A percentile compares a stretch with the other conserved stretches of the same genome.
These are phyloP conservation scores for Calameuta idolon DNA, from an alignment of 2,888 invertebrate species.

Conservation along the genomic window DNA sequence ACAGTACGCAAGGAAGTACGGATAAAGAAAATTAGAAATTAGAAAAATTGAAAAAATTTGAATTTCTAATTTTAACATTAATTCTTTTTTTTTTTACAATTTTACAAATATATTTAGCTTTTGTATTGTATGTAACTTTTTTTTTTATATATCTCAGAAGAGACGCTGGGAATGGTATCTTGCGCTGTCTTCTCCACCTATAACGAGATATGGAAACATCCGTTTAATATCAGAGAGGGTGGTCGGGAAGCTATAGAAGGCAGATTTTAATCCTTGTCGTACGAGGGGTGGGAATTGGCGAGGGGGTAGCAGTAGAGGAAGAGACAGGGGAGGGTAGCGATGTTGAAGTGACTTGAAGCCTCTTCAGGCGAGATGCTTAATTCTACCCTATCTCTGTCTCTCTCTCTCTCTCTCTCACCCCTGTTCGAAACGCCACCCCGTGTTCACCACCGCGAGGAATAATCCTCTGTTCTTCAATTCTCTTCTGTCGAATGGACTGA, in stretches of 20 bases:
- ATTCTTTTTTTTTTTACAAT: too few species aligned
- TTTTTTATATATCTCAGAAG: too few species aligned
- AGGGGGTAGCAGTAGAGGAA: background rate
- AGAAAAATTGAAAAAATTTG: too few species aligned
- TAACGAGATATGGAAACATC: slow-evolving; percentile 55
- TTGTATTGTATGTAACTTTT: too few species aligned
- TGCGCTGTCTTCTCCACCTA: too few species aligned
- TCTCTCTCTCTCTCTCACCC: slow-evolving; percentile 33
- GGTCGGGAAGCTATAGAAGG: slow-evolving; percentile 52
- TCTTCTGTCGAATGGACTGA: slow-evolving; percentile 42
- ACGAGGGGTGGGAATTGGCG: slow-evolving; percentile 32
- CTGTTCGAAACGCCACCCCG: slow-evolving; percentile 39
- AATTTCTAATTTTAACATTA: too few species aligned
- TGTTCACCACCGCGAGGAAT: slow-evolving; percentile 49
- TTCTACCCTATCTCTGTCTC: slow-evolving; percentile 27
- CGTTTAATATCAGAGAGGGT: slow-evolving; percentile 53
- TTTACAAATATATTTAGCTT: too few species aligned
- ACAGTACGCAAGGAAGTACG: too few species aligned
- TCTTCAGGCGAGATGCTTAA: slow-evolving; percentile 67
- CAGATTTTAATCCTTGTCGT: slow-evolving; percentile 67
- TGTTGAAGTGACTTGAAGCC: slow-evolving; percentile 65
- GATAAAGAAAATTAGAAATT: too few species aligned
- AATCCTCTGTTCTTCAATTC: slow-evolving; percentile 53
- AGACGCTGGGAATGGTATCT: too few species aligned
- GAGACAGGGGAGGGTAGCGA: slow-evolving; percentile 42